phyloP scores from a whole-genome alignment of 2,797 vertebrate genomes.

The Calcarius lapponicus region DNA sequence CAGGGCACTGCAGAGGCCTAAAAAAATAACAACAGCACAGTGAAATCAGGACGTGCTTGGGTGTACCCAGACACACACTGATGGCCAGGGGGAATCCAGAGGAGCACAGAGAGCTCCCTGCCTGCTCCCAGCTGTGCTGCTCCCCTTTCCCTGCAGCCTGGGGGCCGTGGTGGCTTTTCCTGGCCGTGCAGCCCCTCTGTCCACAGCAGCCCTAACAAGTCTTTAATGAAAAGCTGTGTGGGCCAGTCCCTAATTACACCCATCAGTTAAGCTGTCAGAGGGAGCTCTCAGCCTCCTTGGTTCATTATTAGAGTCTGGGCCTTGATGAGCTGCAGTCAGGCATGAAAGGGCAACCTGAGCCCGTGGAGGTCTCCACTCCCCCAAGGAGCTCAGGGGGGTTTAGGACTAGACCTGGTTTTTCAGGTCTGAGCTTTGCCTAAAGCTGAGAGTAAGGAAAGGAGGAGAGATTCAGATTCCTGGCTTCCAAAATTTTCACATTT shows the following conservation, averaged over 20 bases:
- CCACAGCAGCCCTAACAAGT: not conserved
- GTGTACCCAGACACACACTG: rapidly evolving
- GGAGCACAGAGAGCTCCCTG: not conserved
- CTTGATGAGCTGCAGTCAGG: conserved; percentile 61
- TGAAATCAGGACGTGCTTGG: not conserved
- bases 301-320: conserved; percentile 50
- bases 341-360: conserved; percentile 51
- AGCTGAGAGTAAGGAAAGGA: not conserved
- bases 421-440: not conserved
- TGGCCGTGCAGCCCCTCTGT: not conserved
- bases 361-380: not conserved
- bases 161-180: not conserved
- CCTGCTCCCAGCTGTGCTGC: not conserved
- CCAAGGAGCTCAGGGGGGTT: not conserved
- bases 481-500: not conserved
- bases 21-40: not conserved
- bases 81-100: rapidly evolving
- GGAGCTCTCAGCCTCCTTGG: not conserved
- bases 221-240: conserved; percentile 14
- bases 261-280: conserved; percentile 69
- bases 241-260: conserved; percentile 54
- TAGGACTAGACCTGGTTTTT: not conserved
- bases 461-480: not conserved
- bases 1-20: not conserved
- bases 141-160: not conserved